These are phyloP conservation scores for Heliconius ismenius DNA, from an alignment of 2,888 invertebrate species.

Conservation along the genomic window DNA sequence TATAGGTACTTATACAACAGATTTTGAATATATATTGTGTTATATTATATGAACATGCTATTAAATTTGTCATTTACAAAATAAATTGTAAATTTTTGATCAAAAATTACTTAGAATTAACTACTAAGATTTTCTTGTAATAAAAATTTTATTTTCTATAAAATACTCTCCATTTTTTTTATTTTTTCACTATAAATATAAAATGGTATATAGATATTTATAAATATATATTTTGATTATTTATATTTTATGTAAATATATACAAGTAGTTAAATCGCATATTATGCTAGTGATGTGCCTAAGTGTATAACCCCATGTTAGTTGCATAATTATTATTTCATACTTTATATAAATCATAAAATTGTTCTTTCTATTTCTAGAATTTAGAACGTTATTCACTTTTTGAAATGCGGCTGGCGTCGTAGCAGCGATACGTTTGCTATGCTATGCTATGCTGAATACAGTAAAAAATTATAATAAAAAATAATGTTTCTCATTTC, in stretches of 20 bases:
- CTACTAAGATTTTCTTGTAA: too few relatives aligned
- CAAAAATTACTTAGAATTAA: too few relatives aligned
- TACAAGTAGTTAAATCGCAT: not conserved
- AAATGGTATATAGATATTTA: not conserved
- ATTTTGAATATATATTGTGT: too few relatives aligned
- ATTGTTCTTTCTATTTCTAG: not conserved
- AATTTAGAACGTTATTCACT: not conserved
- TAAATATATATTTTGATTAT: constrained; percentile 6
- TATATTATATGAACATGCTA: too few relatives aligned
- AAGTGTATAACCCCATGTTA: constrained; percentile 4
- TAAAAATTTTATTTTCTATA: not conserved
- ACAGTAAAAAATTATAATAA: too few relatives aligned
- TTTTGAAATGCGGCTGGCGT: too few relatives aligned
- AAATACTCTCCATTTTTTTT: not conserved
- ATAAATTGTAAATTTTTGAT: too few relatives aligned
- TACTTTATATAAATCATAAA: not conserved
- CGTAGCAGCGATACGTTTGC: too few relatives aligned
- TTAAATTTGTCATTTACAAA: too few relatives aligned
- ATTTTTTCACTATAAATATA: not conserved
- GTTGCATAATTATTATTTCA: not conserved
- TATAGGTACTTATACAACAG: too few relatives aligned
- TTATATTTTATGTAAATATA: constrained; percentile 1
- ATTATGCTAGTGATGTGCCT: constrained; percentile 3
- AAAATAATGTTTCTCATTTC: too few relatives aligned
- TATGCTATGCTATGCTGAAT: too few relatives aligned